phyloP scores from a whole-genome alignment of 2,113 vertebrate genomes.

The Empidonax alnorum region DNA sequence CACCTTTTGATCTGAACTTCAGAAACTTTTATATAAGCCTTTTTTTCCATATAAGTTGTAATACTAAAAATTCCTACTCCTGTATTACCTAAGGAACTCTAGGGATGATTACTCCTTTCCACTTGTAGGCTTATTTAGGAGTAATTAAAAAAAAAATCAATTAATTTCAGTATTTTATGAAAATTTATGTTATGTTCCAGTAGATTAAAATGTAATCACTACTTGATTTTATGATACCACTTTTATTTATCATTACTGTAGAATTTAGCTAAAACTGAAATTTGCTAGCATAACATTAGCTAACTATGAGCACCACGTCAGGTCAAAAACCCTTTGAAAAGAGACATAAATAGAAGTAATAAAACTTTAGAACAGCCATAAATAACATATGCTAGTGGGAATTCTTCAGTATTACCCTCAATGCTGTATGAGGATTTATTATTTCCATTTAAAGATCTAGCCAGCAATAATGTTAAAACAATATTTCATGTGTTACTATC shows the following conservation, averaged over 20 bases:
- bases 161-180: background rate
- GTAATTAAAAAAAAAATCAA: background rate
- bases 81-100: background rate
- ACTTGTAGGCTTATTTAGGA: background rate
- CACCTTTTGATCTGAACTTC: background rate
- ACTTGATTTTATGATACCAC: background rate
- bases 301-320: background rate
- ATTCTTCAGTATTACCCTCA: slow-evolving; percentile 30
- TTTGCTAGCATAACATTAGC: background rate
- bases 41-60: background rate
- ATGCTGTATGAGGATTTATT: slow-evolving; percentile 53
- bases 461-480: slow-evolving; percentile 40
- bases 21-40: background rate
- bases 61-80: background rate
- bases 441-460: slow-evolving; percentile 53
- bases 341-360: slow-evolving; percentile 38
- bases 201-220: background rate
- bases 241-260: background rate
- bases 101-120: background rate
- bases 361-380: slow-evolving; percentile 53
- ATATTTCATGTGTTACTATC: slow-evolving; percentile 48
- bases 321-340: slow-evolving; percentile 6
- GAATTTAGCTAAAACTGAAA: background rate
- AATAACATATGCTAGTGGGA: slow-evolving; percentile 46
- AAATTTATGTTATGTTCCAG: background rate